Conservation (phyloP, 1,140 invertebrate genomes). For the Pogonomyrmex barbatus region DNA sequence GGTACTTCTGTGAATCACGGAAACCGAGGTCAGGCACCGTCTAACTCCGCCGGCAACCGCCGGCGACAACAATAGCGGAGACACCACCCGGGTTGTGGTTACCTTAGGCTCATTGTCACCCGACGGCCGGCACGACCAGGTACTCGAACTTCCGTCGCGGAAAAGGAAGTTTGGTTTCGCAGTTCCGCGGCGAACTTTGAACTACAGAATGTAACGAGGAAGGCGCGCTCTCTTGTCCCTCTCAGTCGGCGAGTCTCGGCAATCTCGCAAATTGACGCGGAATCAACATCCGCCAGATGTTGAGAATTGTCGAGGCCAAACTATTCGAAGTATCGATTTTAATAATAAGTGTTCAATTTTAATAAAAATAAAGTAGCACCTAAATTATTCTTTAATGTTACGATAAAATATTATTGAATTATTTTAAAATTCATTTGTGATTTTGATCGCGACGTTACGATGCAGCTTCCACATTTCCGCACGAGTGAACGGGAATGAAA, state of each 20-base stretch:
- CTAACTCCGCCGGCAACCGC: slow-evolving; percentile 58
- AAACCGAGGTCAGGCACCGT: slow-evolving; percentile 66
- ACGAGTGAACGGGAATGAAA: too few species aligned
- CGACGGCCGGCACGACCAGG: slow-evolving; percentile 47
- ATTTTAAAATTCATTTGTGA: background rate
- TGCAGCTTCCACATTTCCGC: background rate
- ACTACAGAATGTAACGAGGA: slow-evolving; percentile 18
- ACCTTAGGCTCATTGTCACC: slow-evolving; percentile 72
- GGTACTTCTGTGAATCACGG: slow-evolving; percentile 56
- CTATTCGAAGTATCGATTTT: background rate
- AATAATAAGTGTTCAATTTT: background rate
- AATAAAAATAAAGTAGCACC: background rate
- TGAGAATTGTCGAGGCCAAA: background rate
- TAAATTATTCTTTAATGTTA: background rate
- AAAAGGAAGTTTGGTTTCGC: slow-evolving; percentile 72
- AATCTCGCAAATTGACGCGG: slow-evolving; percentile 53
- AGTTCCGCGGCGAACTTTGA: slow-evolving; percentile 58
- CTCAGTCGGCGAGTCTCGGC: slow-evolving; percentile 48
- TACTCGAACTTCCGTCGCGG: slow-evolving; percentile 67
- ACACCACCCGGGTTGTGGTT: slow-evolving; percentile 54
- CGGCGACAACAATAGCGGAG: slow-evolving; percentile 49
- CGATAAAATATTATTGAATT: too few species aligned
- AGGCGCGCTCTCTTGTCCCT: slow-evolving; percentile 50
- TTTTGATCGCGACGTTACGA: background rate
- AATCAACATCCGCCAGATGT: slow-evolving; percentile 1